Base-by-base conservation (phyloP, 2,888 invertebrate species). In the Miltochrista miniata region DNA sequence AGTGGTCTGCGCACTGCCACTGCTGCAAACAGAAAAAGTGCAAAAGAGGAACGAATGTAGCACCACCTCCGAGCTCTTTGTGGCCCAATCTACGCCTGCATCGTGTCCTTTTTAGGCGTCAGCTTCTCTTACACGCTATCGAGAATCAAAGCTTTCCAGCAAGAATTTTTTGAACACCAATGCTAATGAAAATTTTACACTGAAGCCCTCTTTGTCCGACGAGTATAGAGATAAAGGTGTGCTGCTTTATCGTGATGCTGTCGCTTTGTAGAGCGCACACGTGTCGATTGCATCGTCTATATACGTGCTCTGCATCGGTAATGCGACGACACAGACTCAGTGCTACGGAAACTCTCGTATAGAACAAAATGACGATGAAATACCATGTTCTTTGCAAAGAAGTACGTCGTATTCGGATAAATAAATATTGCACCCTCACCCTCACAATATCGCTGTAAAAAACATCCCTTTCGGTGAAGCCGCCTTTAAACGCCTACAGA, bases 401-500 rank as follows among this genome's bases (percentile, higher is more conserved):
- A 86, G 83, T 80, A 81, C 84, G 76, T 78, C 79, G 83, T 78
- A 83, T 83, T 82, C 79, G 72, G 83, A 90, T 89, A 90, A 90
- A 90, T 90, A 90, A 90, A 90, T 91, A 90, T 87, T 90, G 89
- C 90, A 89, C 91, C 91, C 91, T 91, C 91, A 82, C 91, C 91
- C 91, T 90, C 84, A 72, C 79, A 72, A 85, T 88, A 84, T 85
- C 80, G 85, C 80, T 82, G 86, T 87, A 90, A 91, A 91, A 91
- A 91, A 91, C 90, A 90, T 91, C 90, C 91, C 91, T 91, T 90
- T 89, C 85, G 83, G 74, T 83, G 85, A 87, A 85, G 90, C 90
- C 85, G 90, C 87, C 90, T 91, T 90, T 91, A 91, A 91, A 91
- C 90, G 91, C 90, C 91, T 91, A 90, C 91, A 91, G 91, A 91